Evolutionary conservation across 2,797 vertebrate species (phyloP).

Genomic region (Myotis vivesi): DNA sequence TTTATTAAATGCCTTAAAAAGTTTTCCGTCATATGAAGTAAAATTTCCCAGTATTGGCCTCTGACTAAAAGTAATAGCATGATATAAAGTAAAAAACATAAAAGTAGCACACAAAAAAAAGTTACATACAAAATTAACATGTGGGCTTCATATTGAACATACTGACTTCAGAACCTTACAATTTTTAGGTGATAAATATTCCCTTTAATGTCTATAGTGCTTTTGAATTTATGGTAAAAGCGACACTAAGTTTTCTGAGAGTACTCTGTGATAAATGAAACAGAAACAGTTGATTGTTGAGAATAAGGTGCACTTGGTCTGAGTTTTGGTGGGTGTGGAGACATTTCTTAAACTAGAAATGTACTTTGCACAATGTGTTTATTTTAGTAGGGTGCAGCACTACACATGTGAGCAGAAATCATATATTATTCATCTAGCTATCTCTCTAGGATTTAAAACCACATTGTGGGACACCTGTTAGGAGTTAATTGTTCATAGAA

Average conservation of each 20-base stretch:
- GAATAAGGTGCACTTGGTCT: background rate
- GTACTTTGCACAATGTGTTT: background rate
- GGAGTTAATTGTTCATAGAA: slow-evolving; percentile 3
- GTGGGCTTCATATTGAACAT: background rate
- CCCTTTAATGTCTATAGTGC: background rate
- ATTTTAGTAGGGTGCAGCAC: background rate
- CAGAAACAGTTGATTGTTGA: background rate
- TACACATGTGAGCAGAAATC: background rate
- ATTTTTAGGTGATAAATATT: background rate
- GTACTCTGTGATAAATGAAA: background rate
- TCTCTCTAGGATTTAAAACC: background rate
- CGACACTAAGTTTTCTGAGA: slow-evolving; percentile 13
- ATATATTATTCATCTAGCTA: slow-evolving; percentile 19
- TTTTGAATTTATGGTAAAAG: background rate
- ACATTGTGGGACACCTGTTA: background rate
- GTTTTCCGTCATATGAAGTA: slow-evolving; percentile 20
- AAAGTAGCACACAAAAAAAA: background rate
- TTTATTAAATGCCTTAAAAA: slow-evolving; percentile 58
- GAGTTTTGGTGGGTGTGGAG: background rate
- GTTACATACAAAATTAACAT: background rate
- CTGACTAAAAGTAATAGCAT: slow-evolving; percentile 12
- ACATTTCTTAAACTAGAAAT: background rate
- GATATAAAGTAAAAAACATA: background rate
- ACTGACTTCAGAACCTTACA: background rate
- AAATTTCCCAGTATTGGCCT: slow-evolving; percentile 1